Evolutionary conservation across 2,888 invertebrate species (phyloP), one percentile per base, ranked within the genome.

Genomic region (Philhelius pedissequus): DNA sequence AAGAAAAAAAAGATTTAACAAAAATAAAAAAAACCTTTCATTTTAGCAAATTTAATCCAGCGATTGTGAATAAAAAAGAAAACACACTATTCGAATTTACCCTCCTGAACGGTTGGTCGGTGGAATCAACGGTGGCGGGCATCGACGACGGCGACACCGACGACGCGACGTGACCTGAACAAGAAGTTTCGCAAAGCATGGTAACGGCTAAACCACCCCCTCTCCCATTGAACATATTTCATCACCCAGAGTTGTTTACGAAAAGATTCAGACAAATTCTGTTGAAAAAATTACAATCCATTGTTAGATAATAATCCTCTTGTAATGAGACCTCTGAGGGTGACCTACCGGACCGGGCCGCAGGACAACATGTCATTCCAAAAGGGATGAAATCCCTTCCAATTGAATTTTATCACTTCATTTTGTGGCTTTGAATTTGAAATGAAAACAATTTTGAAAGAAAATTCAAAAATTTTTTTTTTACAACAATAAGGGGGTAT

Each of bases 401-500:
- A 38, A 79, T 80, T 76, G 66, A 84, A 80, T 84, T 80, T 80
- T 84, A 84, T 84, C 84, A 79, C 80, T 84, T 84, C 84, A 80
- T 84, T 84, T 76, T 84, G 84, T 71, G 84, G 80, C 80, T 84
- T 84, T 84, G 84, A 84, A 84, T 84, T 84, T 80, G 70, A 80
- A 84, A 84, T 76, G 80, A 76, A 80, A 80, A 84, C 71, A 80
- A 40, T 80, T 75, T 77, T 68, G n/a, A 54, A 84, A 84, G 35
- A 54, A 75, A 58, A 75, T 50, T 32, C 13, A 58, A 64, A n/a
- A 69, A 9, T 22, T n/a, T n/a, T n/a, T n/a, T n/a, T n/a, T n/a
- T n/a, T 4, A 13, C 35, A 32, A 50, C 9, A 58, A 62, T 60
- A 60, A 27, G 20, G 7, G 62, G 35, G 13, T 3, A 15, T 4